Percentiles rank a stretch among this genome's conserved stretches.
Evolutionary conservation across 2,888 invertebrate species (phyloP).

Genomic region (Willowsia nigromaculata): DNA sequence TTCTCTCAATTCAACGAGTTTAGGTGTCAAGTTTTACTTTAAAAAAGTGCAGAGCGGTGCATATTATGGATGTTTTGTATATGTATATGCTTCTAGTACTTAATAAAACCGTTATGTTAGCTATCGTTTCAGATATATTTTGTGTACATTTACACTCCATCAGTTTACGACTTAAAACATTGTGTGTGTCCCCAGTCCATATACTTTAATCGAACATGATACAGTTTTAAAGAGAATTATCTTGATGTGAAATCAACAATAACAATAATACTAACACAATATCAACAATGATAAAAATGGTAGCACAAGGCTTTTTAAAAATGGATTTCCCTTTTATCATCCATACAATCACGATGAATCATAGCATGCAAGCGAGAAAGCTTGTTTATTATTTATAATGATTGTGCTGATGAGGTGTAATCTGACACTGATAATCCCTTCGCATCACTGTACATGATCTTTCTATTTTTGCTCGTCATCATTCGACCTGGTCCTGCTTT

Average conservation of each 20-base stretch:
- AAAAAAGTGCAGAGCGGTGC: not conserved
- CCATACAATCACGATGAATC: constrained; percentile 32
- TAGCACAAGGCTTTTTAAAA: constrained; percentile 22
- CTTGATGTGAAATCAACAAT: constrained; percentile 39
- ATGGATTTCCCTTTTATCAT: constrained; percentile 10
- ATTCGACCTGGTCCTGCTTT: not conserved
- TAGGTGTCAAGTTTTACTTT: constrained; percentile 69
- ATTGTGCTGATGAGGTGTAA: constrained; percentile 62
- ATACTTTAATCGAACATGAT: constrained; percentile 13
- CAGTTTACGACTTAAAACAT: not conserved
- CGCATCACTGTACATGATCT: constrained; percentile 27
- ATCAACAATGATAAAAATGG: constrained; percentile 42
- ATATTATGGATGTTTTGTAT: not conserved
- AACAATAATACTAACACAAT: not conserved
- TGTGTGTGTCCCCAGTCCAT: constrained; percentile 56
- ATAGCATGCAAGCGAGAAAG: constrained; percentile 20
- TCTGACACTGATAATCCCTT: constrained; percentile 69
- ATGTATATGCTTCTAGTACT: constrained; percentile 1
- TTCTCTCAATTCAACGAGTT: constrained; percentile 47
- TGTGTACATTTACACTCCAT: not conserved
- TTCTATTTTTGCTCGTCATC: not conserved
- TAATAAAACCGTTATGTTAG: constrained; percentile 28
- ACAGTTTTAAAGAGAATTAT: constrained; percentile 26
- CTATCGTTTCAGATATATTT: not conserved
- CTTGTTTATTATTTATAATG: constrained; percentile 40